Evolutionary conservation across 2,113 vertebrate species (phyloP).

Genomic region (Pan paniscus): DNA sequence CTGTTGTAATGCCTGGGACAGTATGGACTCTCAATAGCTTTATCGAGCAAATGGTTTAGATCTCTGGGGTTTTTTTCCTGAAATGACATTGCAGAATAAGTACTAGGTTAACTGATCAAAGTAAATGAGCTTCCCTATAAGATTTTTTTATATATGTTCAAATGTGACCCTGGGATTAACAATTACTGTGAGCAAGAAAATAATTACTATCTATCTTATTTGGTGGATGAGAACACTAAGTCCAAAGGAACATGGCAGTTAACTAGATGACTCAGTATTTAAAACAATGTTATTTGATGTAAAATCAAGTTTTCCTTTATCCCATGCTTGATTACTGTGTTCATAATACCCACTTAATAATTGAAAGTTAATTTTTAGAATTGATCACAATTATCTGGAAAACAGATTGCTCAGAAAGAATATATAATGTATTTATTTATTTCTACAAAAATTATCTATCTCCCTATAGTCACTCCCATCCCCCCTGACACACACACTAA

Average conservation of each 20-base stretch:
- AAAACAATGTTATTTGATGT: background rate
- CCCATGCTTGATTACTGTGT: background rate
- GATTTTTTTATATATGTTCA: background rate
- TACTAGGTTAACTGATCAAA: background rate
- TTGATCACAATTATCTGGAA: background rate
- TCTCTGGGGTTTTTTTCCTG: background rate
- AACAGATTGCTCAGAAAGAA: background rate
- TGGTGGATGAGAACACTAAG: background rate
- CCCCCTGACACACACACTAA: background rate
- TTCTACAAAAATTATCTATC: background rate
- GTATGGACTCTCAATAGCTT: background rate
- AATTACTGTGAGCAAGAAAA: background rate
- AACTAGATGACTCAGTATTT: background rate
- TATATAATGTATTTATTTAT: background rate
- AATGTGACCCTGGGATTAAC: background rate
- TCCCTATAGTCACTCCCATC: fast-evolving
- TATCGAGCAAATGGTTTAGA: background rate
- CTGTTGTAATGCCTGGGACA: background rate
- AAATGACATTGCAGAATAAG: background rate
- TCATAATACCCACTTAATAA: background rate
- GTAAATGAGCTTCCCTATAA: background rate
- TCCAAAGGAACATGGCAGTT: background rate
- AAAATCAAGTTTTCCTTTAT: background rate
- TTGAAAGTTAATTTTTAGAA: background rate
- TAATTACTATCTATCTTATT: background rate